A percentile compares a stretch with the other conserved stretches of the same genome.
Conservation (phyloP, 2,113 vertebrate genomes). For the Boulengerochromis microlepis region DNA sequence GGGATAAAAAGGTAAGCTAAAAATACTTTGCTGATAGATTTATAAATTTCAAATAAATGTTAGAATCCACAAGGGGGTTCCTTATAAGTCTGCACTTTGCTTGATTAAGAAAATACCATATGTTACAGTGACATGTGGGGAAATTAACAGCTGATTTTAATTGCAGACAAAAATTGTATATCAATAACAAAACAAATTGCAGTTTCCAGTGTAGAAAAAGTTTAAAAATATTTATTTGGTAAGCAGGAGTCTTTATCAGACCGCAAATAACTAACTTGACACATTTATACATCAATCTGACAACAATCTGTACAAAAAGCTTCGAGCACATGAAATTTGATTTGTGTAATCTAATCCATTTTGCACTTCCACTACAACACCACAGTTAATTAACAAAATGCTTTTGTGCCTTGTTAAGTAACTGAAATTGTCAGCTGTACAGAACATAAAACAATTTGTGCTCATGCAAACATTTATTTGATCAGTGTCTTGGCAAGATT, state of each 20-base stretch:
- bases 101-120: background rate
- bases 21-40: background rate
- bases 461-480: slow-evolving; percentile 14
- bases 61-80: background rate
- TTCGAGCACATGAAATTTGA: background rate
- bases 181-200: background rate
- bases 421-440: slow-evolving; percentile 21
- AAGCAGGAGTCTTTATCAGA: background rate
- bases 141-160: background rate
- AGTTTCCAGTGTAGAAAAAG: background rate
- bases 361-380: slow-evolving; percentile 3
- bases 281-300: background rate
- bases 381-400: slow-evolving; percentile 41
- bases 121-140: background rate
- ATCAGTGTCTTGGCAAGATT: slow-evolving; percentile 3
- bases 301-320: background rate
- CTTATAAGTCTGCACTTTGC: background rate
- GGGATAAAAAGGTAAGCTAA: background rate
- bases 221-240: background rate
- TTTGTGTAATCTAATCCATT: slow-evolving; percentile 26
- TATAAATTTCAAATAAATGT: background rate
- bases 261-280: background rate
- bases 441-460: slow-evolving; percentile 24
- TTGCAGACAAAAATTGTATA: background rate
- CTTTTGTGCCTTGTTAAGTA: slow-evolving; percentile 17